Evolutionary conservation across 2,113 vertebrate species (phyloP).

Genomic region (Leptodactylus fuscus): DNA sequence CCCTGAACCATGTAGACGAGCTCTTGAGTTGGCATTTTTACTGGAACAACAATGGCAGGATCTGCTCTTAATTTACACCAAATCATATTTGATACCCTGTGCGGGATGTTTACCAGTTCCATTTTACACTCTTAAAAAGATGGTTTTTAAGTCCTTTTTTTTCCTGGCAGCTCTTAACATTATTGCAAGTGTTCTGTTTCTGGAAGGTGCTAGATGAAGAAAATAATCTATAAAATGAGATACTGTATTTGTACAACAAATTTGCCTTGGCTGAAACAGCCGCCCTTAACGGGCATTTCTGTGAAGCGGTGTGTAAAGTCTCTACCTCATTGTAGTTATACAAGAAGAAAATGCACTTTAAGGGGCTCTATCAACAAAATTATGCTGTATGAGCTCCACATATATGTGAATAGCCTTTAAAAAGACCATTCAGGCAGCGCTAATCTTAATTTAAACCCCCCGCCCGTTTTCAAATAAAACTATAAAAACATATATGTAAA

Average conservation of each 20-base stretch:
- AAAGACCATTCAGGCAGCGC: too few relatives aligned
- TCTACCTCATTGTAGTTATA: slow-evolving; percentile 99
- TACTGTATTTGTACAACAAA: slow-evolving; percentile 70
- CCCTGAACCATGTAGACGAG: slow-evolving; percentile 85
- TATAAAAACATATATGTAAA: too few relatives aligned
- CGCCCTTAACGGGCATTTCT: slow-evolving; percentile 89
- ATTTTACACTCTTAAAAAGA: slow-evolving; percentile 93
- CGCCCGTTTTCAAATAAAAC: too few relatives aligned
- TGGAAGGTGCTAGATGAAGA: slow-evolving; percentile 79
- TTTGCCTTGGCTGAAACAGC: slow-evolving; percentile 84
- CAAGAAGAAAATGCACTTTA: slow-evolving; percentile 92
- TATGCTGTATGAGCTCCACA: too few relatives aligned
- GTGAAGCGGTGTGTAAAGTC: slow-evolving; percentile 91
- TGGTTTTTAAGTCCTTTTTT: slow-evolving; percentile 96
- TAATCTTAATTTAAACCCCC: too few relatives aligned
- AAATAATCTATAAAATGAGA: slow-evolving; percentile 69
- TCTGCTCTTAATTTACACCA: slow-evolving; percentile 97
- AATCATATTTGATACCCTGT: slow-evolving; percentile 95
- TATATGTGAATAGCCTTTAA: too few relatives aligned
- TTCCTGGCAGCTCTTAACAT: slow-evolving; percentile 96
- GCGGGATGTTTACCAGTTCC: slow-evolving; percentile 96
- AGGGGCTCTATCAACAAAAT: too few relatives aligned
- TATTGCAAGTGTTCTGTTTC: slow-evolving; percentile 79
- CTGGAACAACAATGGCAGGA: slow-evolving; percentile 92
- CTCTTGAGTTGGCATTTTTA: slow-evolving; percentile 95